Evolutionary conservation across 2,113 vertebrate genomes (phyloP).

Genomic region (Bucco capensis): DNA sequence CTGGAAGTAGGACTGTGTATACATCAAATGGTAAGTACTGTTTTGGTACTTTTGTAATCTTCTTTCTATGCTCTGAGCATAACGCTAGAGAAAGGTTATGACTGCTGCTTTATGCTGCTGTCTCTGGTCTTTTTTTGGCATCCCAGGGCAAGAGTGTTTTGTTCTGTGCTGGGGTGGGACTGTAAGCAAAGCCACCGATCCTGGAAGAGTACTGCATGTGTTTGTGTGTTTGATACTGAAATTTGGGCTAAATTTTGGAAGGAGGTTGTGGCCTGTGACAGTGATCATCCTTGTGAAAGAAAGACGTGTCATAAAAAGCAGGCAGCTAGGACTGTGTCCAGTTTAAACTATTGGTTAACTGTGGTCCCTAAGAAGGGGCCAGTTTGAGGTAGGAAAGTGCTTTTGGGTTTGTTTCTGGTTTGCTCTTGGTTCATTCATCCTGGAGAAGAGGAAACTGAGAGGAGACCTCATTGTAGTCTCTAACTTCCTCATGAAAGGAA

Average conservation of each 20-base stretch:
- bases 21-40: background rate
- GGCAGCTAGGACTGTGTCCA: background rate
- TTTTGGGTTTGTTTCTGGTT: background rate
- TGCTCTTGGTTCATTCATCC: no score
- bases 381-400: background rate
- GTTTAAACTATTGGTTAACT: background rate
- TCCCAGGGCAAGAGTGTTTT: background rate
- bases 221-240: background rate
- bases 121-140: background rate
- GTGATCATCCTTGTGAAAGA: background rate
- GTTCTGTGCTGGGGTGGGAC: background rate
- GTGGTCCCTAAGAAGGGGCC: background rate
- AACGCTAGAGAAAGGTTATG: fast-evolving
- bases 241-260: background rate
- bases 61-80: fast-evolving
- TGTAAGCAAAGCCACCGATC: background rate
- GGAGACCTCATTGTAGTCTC: no score
- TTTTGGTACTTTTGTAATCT: background rate
- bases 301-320: fast-evolving
- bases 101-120: fast-evolving
- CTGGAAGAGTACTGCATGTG: fast-evolving
- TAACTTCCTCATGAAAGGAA: no score
- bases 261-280: fast-evolving
- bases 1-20: background rate
- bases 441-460: no score